Conservation (phyloP, 2,113 vertebrate genomes). For the Campylorhamphus procurvoides region DNA sequence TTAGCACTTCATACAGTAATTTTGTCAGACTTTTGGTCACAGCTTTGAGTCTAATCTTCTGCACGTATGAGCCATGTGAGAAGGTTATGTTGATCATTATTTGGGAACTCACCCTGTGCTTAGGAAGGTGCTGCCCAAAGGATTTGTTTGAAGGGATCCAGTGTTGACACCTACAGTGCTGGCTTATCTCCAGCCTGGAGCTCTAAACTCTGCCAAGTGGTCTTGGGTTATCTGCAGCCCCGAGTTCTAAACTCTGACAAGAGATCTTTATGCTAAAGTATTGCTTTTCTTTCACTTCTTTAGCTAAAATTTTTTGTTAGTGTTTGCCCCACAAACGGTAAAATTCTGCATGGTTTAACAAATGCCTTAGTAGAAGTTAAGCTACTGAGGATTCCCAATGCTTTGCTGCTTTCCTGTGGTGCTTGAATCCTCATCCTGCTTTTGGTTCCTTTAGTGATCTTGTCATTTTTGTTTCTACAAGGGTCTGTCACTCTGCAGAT, state of each 20-base stretch:
- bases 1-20: not conserved
- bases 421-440: not conserved
- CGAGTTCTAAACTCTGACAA: not conserved
- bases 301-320: not conserved
- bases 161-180: not conserved
- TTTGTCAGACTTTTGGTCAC: not conserved
- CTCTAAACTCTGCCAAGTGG: not conserved
- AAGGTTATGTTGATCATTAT: not conserved
- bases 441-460: not conserved
- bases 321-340: not conserved
- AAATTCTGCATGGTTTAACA: not conserved
- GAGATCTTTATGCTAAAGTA: not conserved
- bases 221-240: not conserved
- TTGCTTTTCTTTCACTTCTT: not conserved
- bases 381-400: not conserved
- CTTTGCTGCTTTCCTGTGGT: not conserved
- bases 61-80: rapidly evolving
- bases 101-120: not conserved
- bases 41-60: not conserved
- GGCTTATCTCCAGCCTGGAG: not conserved
- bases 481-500: not conserved
- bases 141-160: not conserved
- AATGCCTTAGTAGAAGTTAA: not conserved
- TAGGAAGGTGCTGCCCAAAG: not conserved
- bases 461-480: not conserved